Evolutionary conservation across 2,797 vertebrate genomes (phyloP), one percentile per base, ranked within the genome.

Genomic region (Tolypeutes matacus): DNA sequence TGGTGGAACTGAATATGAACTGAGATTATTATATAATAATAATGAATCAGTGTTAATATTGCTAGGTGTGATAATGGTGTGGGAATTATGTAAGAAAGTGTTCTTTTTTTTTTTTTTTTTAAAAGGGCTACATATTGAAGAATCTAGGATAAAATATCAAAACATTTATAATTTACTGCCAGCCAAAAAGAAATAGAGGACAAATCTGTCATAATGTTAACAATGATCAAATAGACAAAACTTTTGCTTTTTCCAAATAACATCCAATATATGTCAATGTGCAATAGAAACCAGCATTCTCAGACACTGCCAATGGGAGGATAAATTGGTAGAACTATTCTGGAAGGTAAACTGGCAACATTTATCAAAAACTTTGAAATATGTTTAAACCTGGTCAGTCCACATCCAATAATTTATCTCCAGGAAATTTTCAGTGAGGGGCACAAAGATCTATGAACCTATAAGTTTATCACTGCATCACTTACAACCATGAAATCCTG

Each of bases 101-200:
- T 46, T 46, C 10, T 29, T 49, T 23, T 49, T 39, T 70, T 84
- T 89, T 86, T 84, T 62, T 39, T n/a, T n/a, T n/a, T n/a, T n/a
- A n/a, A n/a, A 82, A 70, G 25, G 39, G 31, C 87, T 21, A 15
- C 46, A 75, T 20, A 23, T 23, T 78, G 21, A 72, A 86, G 76
- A 86, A 83, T 69, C 88, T 62, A 92, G 36, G 36, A 72, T 49
- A 89, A 89, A 93, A 91, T 36, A n/a, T 10, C 64, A 18, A 29
- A 39, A 78, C 12, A 29, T 15, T 72, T 76, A 6, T 51, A 78
- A 80, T 83, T 69, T 76, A 85, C 58, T 91, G 88, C 14, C 25
- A 69, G 11, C 46, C 73, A 89, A 69, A 83, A 88, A 89, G 18
- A 81, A 83, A 84, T 0, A 62, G 42, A 65, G 21, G 77, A 56